A percentile compares a stretch with the other conserved stretches of the same genome.
These are phyloP conservation scores for Vipera ursinii DNA, from an alignment of 2,797 vertebrate genomes.

Conservation along the genomic window DNA sequence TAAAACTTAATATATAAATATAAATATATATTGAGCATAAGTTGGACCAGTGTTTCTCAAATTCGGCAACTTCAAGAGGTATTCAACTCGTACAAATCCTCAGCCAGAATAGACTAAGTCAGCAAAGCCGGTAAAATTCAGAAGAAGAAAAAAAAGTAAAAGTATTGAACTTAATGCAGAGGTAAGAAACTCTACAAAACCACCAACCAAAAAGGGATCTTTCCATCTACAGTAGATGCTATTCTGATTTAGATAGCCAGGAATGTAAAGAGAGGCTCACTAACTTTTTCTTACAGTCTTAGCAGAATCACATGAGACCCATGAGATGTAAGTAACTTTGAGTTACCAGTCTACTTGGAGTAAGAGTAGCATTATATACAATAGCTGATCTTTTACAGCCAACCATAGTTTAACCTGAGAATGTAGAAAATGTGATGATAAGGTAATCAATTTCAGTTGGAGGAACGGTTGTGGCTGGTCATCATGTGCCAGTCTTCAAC, in stretches of 20 bases:
- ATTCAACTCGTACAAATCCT: too few relatives aligned
- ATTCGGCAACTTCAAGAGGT: background rate
- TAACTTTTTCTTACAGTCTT: background rate
- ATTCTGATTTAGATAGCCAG: background rate
- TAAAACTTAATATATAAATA: background rate
- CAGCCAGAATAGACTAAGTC: background rate
- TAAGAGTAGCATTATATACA: background rate
- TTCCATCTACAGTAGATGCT: background rate
- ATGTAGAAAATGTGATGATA: background rate
- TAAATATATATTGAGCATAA: background rate
- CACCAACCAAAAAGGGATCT: background rate
- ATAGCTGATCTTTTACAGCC: background rate
- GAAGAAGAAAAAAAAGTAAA: background rate
- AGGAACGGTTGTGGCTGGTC: background rate
- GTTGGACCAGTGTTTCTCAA: background rate
- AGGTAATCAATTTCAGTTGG: background rate
- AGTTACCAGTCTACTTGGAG: background rate
- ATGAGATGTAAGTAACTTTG: background rate
- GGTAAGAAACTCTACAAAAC: background rate
- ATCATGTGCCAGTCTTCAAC: background rate
- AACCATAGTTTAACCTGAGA: background rate
- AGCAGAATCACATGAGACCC: background rate
- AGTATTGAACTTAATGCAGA: background rate
- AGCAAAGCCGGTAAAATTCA: background rate
- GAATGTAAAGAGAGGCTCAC: background rate